Percentiles rank a stretch among this genome's conserved stretches.
phyloP scores from a whole-genome alignment of 2,888 invertebrate genomes.

The Theristus sp. region DNA sequence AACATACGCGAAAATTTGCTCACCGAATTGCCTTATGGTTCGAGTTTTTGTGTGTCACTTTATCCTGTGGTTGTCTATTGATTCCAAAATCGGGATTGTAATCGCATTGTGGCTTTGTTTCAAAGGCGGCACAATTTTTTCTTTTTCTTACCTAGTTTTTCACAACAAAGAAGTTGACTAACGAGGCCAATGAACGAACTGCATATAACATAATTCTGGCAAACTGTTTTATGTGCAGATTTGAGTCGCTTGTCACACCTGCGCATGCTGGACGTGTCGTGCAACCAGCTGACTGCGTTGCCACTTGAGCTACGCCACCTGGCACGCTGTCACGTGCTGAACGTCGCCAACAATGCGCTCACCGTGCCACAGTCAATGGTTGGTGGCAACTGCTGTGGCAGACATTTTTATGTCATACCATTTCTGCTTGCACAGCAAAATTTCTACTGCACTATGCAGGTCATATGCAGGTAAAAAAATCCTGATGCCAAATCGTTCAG shows the following conservation, averaged over 20 bases:
- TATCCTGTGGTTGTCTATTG: too few relatives aligned
- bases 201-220: not conserved
- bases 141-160: too few relatives aligned
- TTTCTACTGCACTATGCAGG: too few relatives aligned
- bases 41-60: not conserved
- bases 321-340: conserved; percentile 54
- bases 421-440: too few relatives aligned
- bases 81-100: too few relatives aligned
- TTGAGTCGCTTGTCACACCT: conserved; percentile 66
- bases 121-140: too few relatives aligned
- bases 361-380: conserved; percentile 79
- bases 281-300: conserved; percentile 67
- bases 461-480: too few relatives aligned
- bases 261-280: conserved; percentile 65
- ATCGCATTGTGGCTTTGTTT: too few relatives aligned
- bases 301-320: conserved; percentile 72
- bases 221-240: conserved; percentile 41
- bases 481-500: too few relatives aligned
- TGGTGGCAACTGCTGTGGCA: not conserved
- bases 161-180: too few relatives aligned
- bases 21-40: conserved; percentile 10
- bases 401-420: too few relatives aligned
- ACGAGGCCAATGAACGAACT: too few relatives aligned
- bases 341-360: conserved; percentile 69
- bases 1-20: conserved; percentile 11